These are phyloP conservation scores for Papilio helenus DNA, from an alignment of 1,140 invertebrate species.

Conservation along the genomic window DNA sequence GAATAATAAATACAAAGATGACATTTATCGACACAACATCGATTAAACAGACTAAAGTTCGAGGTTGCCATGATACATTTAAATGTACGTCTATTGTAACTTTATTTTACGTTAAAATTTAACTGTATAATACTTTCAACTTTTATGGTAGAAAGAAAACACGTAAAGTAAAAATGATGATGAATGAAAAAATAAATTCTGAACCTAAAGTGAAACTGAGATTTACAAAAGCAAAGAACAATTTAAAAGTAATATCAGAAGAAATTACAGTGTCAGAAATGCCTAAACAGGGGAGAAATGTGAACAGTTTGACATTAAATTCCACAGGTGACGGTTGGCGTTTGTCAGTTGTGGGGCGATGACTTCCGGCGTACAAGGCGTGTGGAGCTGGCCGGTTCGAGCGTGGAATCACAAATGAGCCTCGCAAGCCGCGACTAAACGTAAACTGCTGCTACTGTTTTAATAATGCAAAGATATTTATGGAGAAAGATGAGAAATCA, in stretches of 20 bases:
- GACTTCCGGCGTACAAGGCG: constrained; percentile 50
- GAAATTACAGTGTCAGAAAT: too few species aligned
- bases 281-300: not conserved
- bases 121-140: too few species aligned
- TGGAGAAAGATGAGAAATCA: not conserved
- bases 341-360: constrained; percentile 31
- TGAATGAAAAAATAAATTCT: too few species aligned
- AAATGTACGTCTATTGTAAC: not conserved
- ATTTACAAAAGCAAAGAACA: too few species aligned
- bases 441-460: not conserved
- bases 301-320: not conserved
- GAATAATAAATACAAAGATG: not conserved
- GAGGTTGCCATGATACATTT: not conserved
- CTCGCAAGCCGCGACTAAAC: constrained; percentile 4
- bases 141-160: too few species aligned
- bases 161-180: too few species aligned
- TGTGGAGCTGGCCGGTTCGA: constrained; percentile 32
- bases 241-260: too few species aligned
- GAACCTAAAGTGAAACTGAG: too few species aligned
- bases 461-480: not conserved
- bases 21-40: constrained; percentile 11
- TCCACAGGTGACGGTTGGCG: constrained; percentile 13
- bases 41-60: not conserved
- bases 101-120: too few species aligned
- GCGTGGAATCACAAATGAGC: constrained; percentile 51